Conservation (phyloP, 2,888 invertebrate species). For the Allolobophora icterica region DNA sequence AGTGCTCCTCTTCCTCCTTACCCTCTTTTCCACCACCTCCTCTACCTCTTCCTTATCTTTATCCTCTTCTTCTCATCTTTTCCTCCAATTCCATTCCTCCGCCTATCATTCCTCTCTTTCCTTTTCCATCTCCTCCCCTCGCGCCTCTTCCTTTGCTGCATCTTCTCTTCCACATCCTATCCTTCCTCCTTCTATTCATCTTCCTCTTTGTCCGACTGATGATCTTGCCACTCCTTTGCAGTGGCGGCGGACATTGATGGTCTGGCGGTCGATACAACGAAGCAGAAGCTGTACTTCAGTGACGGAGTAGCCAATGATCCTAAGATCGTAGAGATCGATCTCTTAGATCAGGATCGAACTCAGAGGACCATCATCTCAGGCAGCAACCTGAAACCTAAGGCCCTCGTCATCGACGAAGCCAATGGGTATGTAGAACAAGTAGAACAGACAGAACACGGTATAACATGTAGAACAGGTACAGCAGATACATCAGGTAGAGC, state of each 20-base stretch:
- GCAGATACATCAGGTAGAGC: neutral
- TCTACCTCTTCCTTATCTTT: neutral
- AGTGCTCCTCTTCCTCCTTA: neutral
- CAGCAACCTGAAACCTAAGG: conserved; percentile 1
- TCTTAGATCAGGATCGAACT: neutral
- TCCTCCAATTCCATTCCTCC: no score
- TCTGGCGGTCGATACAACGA: neutral
- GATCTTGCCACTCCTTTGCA: neutral
- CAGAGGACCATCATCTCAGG: neutral
- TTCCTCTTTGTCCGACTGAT: neutral
- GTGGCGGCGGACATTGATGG: neutral
- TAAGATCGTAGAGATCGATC: conserved; percentile 7
- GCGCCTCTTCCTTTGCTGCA: neutral
- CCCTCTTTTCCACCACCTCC: neutral
- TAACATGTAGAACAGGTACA: neutral
- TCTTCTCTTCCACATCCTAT: neutral
- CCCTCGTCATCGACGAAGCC: conserved; percentile 22
- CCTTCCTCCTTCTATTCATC: neutral
- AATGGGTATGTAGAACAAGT: neutral
- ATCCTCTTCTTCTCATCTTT: neutral
- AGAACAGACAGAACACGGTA: neutral
- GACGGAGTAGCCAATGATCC: neutral
- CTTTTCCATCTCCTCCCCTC: neutral
- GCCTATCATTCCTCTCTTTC: neutral
- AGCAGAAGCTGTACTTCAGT: neutral